Evolutionary conservation across 2,888 invertebrate species (phyloP), one percentile per base, ranked within the genome.

Genomic region (Agrotis segetum): DNA sequence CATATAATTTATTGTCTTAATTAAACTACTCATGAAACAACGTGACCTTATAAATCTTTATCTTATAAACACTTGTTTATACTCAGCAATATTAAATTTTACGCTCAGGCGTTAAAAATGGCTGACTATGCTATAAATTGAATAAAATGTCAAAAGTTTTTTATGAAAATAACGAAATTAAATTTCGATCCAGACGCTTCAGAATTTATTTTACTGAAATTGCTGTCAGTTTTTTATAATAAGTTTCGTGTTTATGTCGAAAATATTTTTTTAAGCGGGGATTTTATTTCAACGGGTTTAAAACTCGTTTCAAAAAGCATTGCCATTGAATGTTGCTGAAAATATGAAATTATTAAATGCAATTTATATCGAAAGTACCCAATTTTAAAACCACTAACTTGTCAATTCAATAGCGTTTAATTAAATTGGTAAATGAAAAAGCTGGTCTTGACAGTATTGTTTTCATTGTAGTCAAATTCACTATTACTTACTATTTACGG

Each of bases 141-240:
- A 58, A 64, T 58, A 61, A 64, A 77, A 61, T 60, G 46, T 56
- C n/a, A 29, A 67, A 67, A 67, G 21, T 40, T 71, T 66, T 16
- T n/a, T 16, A 58, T 19, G 21, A 50, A 71, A 77, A 71, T 71
- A 58, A 65, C 17, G 16, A 62, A 65, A 64, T 58, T 21, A 63
- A 61, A 50, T 53, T 67, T 64, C 44, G 21, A 62, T 63, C 21
- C 61, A 53, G 56, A 64, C 52, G 49, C 67, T 60, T 17, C 46
- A 29, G 9, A 67, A 64, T 63, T 46, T 64, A 64, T 75, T 67
- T 40, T 21, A 53, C 16, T 3, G n/a, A 61, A 67, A 60, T 50
- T 59, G 40, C 50, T 50, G 60, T 60, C 78, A 61, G 46, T 17
- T 46, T 29, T 24, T 70, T 11, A 24, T 40, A 24, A 47, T 40